These are phyloP conservation scores for Congeria kusceri DNA, from an alignment of 2,888 invertebrate genomes.

Conservation along the genomic window DNA sequence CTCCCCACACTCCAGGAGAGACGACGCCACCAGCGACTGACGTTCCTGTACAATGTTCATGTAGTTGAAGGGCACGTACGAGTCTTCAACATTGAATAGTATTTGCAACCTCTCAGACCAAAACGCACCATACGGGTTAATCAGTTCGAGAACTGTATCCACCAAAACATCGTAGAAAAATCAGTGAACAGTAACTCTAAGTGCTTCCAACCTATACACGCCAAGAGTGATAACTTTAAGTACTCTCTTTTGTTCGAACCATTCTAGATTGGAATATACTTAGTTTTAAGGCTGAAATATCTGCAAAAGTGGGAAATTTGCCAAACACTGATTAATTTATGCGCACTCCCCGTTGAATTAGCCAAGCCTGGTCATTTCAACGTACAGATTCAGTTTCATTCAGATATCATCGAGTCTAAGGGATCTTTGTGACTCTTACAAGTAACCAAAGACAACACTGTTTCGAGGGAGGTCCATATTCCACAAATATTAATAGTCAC, in stretches of 20 bases:
- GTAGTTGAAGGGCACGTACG: slow-evolving; percentile 24
- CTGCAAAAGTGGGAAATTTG: too few relatives aligned
- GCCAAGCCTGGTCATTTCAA: too few relatives aligned
- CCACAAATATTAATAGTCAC: too few relatives aligned
- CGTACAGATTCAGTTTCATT: too few relatives aligned
- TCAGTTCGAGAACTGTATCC: slow-evolving; percentile 13
- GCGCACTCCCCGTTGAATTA: too few relatives aligned
- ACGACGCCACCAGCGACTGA: background rate
- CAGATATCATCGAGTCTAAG: too few relatives aligned
- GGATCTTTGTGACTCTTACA: too few relatives aligned
- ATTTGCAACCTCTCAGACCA: slow-evolving; percentile 6
- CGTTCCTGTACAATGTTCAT: too few relatives aligned
- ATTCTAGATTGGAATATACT: slow-evolving; percentile 16
- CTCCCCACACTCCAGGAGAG: slow-evolving; percentile 18
- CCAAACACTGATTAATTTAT: too few relatives aligned
- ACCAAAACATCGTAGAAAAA: slow-evolving; percentile 21
- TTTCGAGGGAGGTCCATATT: too few relatives aligned
- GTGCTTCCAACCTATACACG: slow-evolving; percentile 17
- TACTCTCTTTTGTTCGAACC: slow-evolving; percentile 1
- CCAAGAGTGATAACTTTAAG: slow-evolving; percentile 21
- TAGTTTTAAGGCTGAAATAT: background rate
- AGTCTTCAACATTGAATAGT: slow-evolving; percentile 4
- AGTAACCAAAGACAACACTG: too few relatives aligned
- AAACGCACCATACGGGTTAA: slow-evolving; percentile 20
- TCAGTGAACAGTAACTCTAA: slow-evolving; percentile 6